Base-by-base conservation (phyloP, 2,888 invertebrate species). In the Lasioglossum villosulum region DNA sequence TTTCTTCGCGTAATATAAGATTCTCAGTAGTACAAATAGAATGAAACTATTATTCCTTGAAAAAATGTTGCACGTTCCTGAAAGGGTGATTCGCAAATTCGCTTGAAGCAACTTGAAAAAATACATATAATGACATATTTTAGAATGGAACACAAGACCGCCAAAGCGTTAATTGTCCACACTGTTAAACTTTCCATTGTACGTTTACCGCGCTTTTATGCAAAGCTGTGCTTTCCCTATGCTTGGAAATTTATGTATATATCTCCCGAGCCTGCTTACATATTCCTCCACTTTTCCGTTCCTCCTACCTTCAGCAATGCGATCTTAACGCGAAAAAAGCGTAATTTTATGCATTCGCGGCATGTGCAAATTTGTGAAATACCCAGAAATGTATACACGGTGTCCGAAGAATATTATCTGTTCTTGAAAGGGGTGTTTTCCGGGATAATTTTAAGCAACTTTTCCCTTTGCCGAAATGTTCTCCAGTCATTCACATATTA, bases 171-270 rank as follows among this genome's bases (percentile, higher is more conserved):
- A 48, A 48, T 48, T 48, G 48, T 48, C 19, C 48, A 48, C 48
- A 19, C 48, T 48, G 48, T 48, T 48, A 19, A 48, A 48, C 4
- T 48, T 19, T 48, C 16, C 48, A 48, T 48, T 48, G 19, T 48
- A 48, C 19, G 16, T 8, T 52, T 52, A 52, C 23, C 8, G 23
- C 8, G 23, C 52, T 52, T 16, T 23, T 52, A 52, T 8, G 52
- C 23, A 23, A 52, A 16, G 5, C 23, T 52, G 52, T 52, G 12
- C 59, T 14, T 59, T 27, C 59, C 59, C 12, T 27, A 59, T 59
- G 59, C 59, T 59, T 27, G 59, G 27, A 59, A 59, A 59, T 59
- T 59, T 59, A 59, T 52, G 52, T 52, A 52, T 59, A 59, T 27
- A 59, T 27, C 27, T 27, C 27, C 59, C 27, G 10, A 56, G 56